Base-by-base conservation (phyloP, 1,140 invertebrate genomes). In the Atta texana region DNA sequence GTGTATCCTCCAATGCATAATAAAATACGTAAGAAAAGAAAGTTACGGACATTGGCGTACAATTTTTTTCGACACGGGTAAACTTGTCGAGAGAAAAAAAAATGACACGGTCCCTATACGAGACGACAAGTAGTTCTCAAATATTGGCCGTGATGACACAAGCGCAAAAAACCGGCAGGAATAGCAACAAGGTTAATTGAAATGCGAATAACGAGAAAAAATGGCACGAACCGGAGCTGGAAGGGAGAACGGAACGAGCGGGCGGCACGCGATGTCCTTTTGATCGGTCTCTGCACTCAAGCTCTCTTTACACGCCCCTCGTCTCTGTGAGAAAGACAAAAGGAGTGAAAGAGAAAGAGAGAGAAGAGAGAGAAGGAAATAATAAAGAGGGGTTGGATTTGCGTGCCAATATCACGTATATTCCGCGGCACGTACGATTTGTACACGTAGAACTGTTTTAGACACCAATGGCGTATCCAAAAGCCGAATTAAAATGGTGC, bases 221-320 rank as follows among this genome's bases (percentile, higher is more conserved):
- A 61, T 82, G 31, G 16, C 51, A 49, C 64, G 21, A 57, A 34
- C 14, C 8, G 39, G 18, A 51, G 14, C 10, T 5, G 39, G 18
- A 51, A 3, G 63, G 75, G 49, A 74, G 63, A 76, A 74, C 75
- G 68, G 59, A 90, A 91, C 61, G 82, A 75, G 85, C 80, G 51
- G 51, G 28, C 61, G 39, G 80, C 89, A 92, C 89, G 91, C 90
- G 89, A 92, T 87, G 91, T 92, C 87, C 87, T 89, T 91, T 88
- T 87, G 88, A 92, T 91, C 90, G 85, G 78, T 74, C 71, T 75
- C n/a, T 61, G 74, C 75, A 75, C 76, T 81, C 71, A 10, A 44
- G 10, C 39, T 66, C 55, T 57, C 21, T 76, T 44, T 61, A 61
- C 64, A 21, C 44, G 10, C 57, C 66, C 39, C 39, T 31, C 44